phyloP scores from a whole-genome alignment of 2,888 invertebrate species.

The Iphiclides podalirius region DNA sequence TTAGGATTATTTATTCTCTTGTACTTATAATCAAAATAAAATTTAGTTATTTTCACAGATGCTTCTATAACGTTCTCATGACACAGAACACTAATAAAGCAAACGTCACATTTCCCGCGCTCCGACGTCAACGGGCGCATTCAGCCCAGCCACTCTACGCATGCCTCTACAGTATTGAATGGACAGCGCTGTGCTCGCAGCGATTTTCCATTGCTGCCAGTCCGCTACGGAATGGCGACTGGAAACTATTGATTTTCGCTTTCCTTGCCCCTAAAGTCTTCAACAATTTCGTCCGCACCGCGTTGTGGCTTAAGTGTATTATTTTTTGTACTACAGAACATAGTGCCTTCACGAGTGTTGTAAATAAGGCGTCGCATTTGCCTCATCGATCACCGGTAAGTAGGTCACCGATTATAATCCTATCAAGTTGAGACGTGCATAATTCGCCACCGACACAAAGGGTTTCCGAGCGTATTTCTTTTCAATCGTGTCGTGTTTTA shows the following conservation, averaged over 20 bases:
- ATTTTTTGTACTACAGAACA: conserved; percentile 28
- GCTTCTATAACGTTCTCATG: conserved; percentile 6
- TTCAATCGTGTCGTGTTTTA: conserved; percentile 32
- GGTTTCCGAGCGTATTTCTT: conserved; percentile 28
- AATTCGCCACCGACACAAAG: conserved; percentile 27
- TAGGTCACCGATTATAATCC: conserved; percentile 30
- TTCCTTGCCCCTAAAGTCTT: conserved; percentile 21
- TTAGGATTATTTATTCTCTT: too few relatives aligned
- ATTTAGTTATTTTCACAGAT: not conserved
- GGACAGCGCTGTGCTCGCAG: conserved; percentile 40
- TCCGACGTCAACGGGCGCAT: conserved; percentile 36
- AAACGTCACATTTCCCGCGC: conserved; percentile 70
- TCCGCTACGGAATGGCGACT: conserved; percentile 47
- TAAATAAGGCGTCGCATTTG: conserved; percentile 30
- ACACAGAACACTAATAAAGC: conserved; percentile 41
- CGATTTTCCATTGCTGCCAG: conserved; percentile 45
- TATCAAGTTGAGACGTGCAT: conserved; percentile 24
- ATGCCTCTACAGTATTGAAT: conserved; percentile 70
- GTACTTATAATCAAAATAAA: too few relatives aligned
- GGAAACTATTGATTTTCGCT: conserved; percentile 62
- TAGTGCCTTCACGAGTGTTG: conserved; percentile 62
- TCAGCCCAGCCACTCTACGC: conserved; percentile 49
- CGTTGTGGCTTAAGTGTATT: conserved; percentile 48
- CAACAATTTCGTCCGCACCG: conserved; percentile 41
- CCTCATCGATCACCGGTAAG: conserved; percentile 45